Base-by-base conservation (phyloP, 2,113 vertebrate genomes). In the Pluvialis apricaria region DNA sequence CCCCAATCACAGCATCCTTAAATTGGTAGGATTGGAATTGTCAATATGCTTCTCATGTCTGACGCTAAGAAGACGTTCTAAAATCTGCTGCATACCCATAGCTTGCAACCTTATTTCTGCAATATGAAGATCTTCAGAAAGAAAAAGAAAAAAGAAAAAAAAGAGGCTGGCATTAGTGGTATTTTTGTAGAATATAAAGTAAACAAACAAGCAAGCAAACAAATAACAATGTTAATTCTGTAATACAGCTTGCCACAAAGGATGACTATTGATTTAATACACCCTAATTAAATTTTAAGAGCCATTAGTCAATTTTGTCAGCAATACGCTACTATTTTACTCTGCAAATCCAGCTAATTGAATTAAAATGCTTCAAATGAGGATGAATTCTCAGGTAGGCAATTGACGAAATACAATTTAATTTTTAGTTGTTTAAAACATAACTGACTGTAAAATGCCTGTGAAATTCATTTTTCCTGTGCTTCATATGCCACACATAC, bases 361-460 rank as follows among this genome's bases (percentile, higher is more conserved):
- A 93, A 89, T 93, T 90, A 72, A 84, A 88, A 79, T 84, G 64
- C 64, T 91, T 84, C 65, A 82, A 72, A 86, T 69, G 64, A 79
- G 64, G 61, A 82, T 88, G 40, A 92, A 91, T 94, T 93, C 60
- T 88, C 87, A 86, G 86, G 71, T 88, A 94, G 78, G 40, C 73
- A 93, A 79, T 54, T 88, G 71, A 93, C 51, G 32, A 90, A 96
- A 93, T 86, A 65, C 36, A 6, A 75, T 97, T 96, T 92, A 73
- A 81, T 95, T 95, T 94, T 82, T 71, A 86, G 69, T 82, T 91
- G 88, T 82, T 94, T 96, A 91, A 94, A 91, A 76, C 76, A 58
- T 89, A 91, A 91, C 49, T 86, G 42, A 58, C 69, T 90, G 64
- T 90, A 85, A 82, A 93, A 91, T 88, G 71, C 76, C 51, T 66